Percentiles rank a stretch among this genome's conserved stretches.
These are phyloP conservation scores for Sapayoa aenigma DNA, from an alignment of 2,113 vertebrate genomes.

Conservation along the genomic window DNA sequence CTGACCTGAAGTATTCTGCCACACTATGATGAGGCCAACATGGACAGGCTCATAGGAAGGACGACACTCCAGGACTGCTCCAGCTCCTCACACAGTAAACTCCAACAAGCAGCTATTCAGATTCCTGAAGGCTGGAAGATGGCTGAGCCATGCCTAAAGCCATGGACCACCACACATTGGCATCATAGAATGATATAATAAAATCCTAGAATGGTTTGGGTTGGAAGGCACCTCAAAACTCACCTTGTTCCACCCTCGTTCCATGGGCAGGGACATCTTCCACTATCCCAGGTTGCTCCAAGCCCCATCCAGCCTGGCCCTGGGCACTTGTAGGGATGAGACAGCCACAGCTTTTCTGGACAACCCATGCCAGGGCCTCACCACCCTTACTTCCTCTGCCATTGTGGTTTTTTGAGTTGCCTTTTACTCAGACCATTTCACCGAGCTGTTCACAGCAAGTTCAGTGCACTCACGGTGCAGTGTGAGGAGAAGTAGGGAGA, in stretches of 20 bases:
- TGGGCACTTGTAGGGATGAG: neutral
- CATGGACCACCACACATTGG: neutral
- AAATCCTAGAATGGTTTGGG: neutral
- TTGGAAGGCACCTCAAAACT: neutral
- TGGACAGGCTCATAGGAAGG: neutral
- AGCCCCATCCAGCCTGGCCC: neutral
- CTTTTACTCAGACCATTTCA: neutral
- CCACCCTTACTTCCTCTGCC: neutral
- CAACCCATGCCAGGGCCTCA: neutral
- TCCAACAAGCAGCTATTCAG: neutral
- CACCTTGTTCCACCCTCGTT: neutral
- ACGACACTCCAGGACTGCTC: neutral
- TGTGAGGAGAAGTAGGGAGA: neutral
- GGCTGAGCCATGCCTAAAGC: neutral
- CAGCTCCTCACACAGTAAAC: neutral
- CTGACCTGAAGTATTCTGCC: neutral
- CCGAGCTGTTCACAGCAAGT: neutral
- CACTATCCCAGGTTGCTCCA: neutral
- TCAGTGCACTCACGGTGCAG: accelerated
- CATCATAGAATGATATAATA: neutral
- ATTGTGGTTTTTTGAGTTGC: neutral
- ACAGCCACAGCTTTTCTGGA: neutral
- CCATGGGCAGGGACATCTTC: neutral
- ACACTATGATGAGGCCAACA: neutral
- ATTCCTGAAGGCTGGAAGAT: neutral